A percentile compares a stretch with the other conserved stretches of the same genome.
These are phyloP conservation scores for Armadillidium nasatum DNA, from an alignment of 1,140 invertebrate species.

Conservation along the genomic window DNA sequence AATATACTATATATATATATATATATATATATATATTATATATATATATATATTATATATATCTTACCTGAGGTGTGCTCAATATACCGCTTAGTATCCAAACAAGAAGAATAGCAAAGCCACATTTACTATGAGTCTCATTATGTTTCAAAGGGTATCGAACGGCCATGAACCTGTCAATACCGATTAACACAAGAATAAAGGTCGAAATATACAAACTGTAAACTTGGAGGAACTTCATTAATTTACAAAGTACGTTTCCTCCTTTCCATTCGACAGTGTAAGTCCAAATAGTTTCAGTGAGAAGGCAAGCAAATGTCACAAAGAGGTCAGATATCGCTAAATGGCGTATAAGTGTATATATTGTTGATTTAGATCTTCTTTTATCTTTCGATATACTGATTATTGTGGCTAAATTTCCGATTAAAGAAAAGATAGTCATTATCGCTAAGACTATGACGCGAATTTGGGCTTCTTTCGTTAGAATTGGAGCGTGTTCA, in stretches of 20 bases:
- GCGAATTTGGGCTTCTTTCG: conserved; percentile 54
- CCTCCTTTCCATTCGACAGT: conserved; percentile 75
- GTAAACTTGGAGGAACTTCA: conserved; percentile 77
- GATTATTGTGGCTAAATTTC: conserved; percentile 68
- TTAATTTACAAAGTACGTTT: conserved; percentile 68
- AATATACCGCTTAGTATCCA: conserved; percentile 67
- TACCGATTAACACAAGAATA: conserved; percentile 71
- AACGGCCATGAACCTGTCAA: conserved; percentile 71
- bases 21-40: not conserved
- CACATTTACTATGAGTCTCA: conserved; percentile 59
- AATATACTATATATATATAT: too few relatives aligned
- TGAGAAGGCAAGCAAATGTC: conserved; percentile 70
- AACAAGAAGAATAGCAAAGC: conserved; percentile 58
- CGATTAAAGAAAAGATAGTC: conserved; percentile 65
- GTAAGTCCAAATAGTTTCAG: conserved; percentile 70
- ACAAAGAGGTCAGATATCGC: conserved; percentile 67
- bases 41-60: not conserved
- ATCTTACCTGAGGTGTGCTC: conserved; percentile 73
- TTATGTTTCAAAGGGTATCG: conserved; percentile 72
- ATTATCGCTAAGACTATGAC: conserved; percentile 62
- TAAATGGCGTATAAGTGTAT: conserved; percentile 69
- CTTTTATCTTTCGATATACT: conserved; percentile 60
- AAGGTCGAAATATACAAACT: conserved; percentile 76
- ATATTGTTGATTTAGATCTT: conserved; percentile 59
- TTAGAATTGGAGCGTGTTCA: conserved; percentile 43